These are phyloP conservation scores for Bos indicus DNA, from an alignment of 2,113 vertebrate genomes.

Conservation along the genomic window DNA sequence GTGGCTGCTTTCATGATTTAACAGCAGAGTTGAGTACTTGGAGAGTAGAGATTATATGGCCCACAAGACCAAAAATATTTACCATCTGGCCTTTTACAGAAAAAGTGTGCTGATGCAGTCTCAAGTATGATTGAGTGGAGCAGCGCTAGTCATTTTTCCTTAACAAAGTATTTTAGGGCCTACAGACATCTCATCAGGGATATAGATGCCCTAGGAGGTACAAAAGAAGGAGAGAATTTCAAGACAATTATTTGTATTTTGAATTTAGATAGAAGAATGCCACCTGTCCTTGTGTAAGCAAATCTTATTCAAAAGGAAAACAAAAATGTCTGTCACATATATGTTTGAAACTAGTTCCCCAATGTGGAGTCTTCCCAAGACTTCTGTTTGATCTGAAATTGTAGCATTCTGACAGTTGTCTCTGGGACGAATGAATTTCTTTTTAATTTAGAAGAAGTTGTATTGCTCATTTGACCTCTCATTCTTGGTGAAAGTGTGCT, in stretches of 20 bases:
- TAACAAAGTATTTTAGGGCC: neutral
- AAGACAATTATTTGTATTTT: neutral
- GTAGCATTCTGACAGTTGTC: neutral
- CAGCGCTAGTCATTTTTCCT: neutral
- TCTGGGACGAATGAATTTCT: neutral
- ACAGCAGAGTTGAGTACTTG: neutral
- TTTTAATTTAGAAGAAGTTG: neutral
- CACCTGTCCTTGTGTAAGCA: neutral
- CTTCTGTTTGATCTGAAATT: constrained; percentile 12
- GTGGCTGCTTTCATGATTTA: neutral
- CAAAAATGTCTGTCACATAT: neutral
- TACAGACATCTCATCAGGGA: neutral
- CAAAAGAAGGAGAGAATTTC: neutral
- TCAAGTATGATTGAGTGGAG: neutral
- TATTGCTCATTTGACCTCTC: neutral
- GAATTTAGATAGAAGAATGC: neutral
- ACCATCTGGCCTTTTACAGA: neutral
- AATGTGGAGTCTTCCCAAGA: neutral
- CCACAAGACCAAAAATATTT: neutral
- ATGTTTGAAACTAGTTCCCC: neutral
- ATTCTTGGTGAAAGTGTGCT: neutral
- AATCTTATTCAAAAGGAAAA: neutral
- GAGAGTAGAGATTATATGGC: neutral
- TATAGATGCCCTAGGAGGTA: neutral
- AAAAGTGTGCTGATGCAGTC: neutral